These are phyloP conservation scores for Spialia ferax DNA, from an alignment of 2,888 invertebrate genomes.

Conservation along the genomic window DNA sequence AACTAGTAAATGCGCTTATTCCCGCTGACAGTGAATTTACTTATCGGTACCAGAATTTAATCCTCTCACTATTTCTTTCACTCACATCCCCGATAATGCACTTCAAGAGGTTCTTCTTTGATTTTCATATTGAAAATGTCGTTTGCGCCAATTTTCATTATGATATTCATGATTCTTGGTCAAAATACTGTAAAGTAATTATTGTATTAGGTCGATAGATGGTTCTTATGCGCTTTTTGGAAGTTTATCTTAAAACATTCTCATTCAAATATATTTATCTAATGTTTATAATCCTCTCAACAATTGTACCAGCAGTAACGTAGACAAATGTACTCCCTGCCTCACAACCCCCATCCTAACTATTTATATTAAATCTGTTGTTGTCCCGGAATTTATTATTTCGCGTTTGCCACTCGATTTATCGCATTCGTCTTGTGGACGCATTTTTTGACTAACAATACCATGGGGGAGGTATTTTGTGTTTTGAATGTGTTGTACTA, in stretches of 20 bases:
- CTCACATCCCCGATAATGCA: too few species aligned
- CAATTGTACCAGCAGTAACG: slow-evolving; percentile 11
- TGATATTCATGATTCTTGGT: too few species aligned
- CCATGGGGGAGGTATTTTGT: slow-evolving; percentile 6
- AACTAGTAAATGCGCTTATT: too few species aligned
- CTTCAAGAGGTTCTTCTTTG: too few species aligned
- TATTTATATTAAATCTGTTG: slow-evolving; percentile 57
- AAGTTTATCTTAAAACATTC: background rate
- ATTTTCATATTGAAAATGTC: too few species aligned
- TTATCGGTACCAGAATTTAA: too few species aligned
- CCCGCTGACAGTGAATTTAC: too few species aligned
- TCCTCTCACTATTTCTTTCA: too few species aligned
- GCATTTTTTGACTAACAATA: slow-evolving; percentile 22
- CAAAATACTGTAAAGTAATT: too few species aligned
- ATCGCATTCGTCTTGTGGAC: slow-evolving; percentile 33
- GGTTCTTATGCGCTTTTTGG: too few species aligned
- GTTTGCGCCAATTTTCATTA: too few species aligned
- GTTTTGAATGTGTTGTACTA: slow-evolving; percentile 1
- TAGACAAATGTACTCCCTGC: slow-evolving; percentile 9
- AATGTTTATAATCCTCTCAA: background rate
- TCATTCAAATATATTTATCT: background rate
- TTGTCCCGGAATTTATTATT: slow-evolving; percentile 51
- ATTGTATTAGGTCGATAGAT: too few species aligned
- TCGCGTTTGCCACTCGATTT: slow-evolving; percentile 50
- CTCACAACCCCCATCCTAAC: slow-evolving; percentile 39